These are phyloP conservation scores for Myotis findleyi DNA, from an alignment of 2,797 vertebrate genomes.

Conservation along the genomic window DNA sequence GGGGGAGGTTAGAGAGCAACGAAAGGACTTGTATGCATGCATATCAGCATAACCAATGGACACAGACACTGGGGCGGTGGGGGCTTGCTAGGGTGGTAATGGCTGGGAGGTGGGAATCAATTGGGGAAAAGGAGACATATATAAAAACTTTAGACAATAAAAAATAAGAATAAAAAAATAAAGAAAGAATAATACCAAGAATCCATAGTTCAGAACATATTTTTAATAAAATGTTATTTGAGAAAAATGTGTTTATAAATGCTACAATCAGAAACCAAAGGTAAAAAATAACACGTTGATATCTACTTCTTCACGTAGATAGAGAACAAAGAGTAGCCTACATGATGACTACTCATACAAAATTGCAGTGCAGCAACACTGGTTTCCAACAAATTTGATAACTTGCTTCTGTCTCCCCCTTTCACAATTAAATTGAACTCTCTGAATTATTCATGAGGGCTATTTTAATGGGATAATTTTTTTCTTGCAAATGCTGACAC, in stretches of 20 bases:
- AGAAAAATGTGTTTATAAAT: constrained; percentile 27
- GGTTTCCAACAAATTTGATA: constrained; percentile 84
- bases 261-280: constrained; percentile 19
- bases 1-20: too few species aligned
- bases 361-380: constrained; percentile 63
- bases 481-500: constrained; percentile 87
- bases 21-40: too few species aligned
- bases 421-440: constrained; percentile 86
- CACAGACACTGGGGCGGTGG: too few species aligned
- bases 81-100: too few species aligned
- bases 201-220: background rate
- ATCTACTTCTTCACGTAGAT: constrained; percentile 45
- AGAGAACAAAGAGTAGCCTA: constrained; percentile 71
- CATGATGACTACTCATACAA: constrained; percentile 60
- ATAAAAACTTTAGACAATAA: too few species aligned
- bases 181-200: background rate
- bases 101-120: too few species aligned
- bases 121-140: too few species aligned
- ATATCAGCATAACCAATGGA: too few species aligned
- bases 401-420: constrained; percentile 86
- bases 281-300: background rate
- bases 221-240: constrained; percentile 12
- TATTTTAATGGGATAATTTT: constrained; percentile 88
- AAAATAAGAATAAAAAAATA: too few species aligned
- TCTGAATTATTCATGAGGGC: constrained; percentile 87